Base-by-base conservation (phyloP, 2,888 invertebrate species). In the Trachelus tabidus region DNA sequence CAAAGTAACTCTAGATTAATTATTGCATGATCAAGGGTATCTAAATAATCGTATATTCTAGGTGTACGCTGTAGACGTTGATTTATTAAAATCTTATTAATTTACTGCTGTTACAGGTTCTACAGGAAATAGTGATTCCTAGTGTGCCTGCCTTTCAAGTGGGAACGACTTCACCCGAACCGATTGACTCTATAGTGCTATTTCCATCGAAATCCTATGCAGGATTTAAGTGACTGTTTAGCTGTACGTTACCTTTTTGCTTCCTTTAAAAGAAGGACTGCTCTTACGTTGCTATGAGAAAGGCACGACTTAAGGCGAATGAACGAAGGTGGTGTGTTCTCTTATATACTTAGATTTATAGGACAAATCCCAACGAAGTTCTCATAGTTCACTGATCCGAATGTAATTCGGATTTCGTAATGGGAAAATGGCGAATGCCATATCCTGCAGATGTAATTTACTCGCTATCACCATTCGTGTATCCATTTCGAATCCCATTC, bases 131-230 rank as follows among this genome's bases (percentile, higher is more conserved):
- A 68, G 73, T 35, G 75, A 69, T 79, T 34, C 76, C 77, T 3
- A 74, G 34, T 23, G 81, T 81, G 73, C 80, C 81, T 68, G 77
- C 78, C 71, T 83, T 83, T 69, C 82, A 80, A 75, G 81, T 81
- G 35, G 81, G 82, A 34, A 82, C 82, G 31, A 81, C 81, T 31
- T 75, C 82, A 31, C 83, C 82, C 34, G 83, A 83, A 69, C 79
- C 81, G 33, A 82, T 79, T 68, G 81, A 82, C 56, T 82, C 82
- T 31, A 77, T 77, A 34, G 73, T 82, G 37, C 75, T 81, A 30
- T 83, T 82, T 37, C 82, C 83, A 75, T 83, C 81, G 40, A 79
- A 77, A 79, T 75, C 68, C 75, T 79, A 79, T 69, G 31, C 73
- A 30, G 77, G 15, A 12, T 73, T 75, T 71, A 35, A 73, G 33